These are phyloP conservation scores for Heliocidaris tuberculata DNA, from an alignment of 35 echinoderm and acorn worm genomes.

Conservation along the genomic window DNA sequence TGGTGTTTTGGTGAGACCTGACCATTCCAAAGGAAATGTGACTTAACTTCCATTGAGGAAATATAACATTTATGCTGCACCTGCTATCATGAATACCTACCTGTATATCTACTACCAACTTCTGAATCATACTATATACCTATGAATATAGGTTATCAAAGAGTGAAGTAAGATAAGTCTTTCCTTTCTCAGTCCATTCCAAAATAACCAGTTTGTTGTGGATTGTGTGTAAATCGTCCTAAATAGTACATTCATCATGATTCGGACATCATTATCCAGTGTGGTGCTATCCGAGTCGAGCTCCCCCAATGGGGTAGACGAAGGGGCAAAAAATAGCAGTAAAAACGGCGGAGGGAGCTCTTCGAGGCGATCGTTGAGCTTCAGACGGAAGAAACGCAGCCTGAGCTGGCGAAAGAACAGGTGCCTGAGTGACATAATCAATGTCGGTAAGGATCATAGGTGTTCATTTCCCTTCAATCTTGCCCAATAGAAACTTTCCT, in stretches of 20 bases:
- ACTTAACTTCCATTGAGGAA: background rate
- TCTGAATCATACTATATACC: too few species aligned
- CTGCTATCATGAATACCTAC: background rate
- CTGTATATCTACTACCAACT: background rate
- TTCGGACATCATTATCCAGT: constrained; percentile 10
- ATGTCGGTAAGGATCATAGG: constrained; percentile 55
- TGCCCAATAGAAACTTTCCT: background rate
- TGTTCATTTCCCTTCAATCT: background rate
- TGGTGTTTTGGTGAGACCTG: background rate
- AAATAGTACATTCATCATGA: background rate
- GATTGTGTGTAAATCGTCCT: background rate
- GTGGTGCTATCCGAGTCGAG: background rate
- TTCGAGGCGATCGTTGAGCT: constrained; percentile 47
- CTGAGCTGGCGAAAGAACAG: constrained; percentile 55
- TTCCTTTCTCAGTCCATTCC: background rate
- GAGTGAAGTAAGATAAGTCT: background rate
- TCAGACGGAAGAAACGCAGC: constrained; percentile 61
- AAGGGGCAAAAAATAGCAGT: background rate
- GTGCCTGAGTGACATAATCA: constrained; percentile 67
- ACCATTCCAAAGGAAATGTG: background rate
- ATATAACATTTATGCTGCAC: background rate
- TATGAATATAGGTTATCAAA: background rate
- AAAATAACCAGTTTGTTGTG: background rate
- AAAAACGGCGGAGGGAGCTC: background rate
- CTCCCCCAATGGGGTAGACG: background rate